Percentiles rank a stretch among this genome's conserved stretches.
phyloP scores from a whole-genome alignment of 1,140 invertebrate genomes.

The Zaprionus davidi region DNA sequence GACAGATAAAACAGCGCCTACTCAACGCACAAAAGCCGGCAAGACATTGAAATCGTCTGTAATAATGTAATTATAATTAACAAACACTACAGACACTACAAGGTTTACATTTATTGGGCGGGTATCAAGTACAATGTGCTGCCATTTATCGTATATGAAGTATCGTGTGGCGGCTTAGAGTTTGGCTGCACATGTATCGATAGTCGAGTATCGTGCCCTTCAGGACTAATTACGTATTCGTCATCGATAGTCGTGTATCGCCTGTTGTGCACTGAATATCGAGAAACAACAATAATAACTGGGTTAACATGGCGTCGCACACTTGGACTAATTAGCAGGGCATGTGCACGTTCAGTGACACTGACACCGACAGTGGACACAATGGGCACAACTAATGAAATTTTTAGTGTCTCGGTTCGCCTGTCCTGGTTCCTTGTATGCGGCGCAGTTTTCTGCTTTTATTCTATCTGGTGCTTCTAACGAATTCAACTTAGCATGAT shows the following conservation, averaged over 20 bases:
- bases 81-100: neutral
- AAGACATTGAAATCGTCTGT: neutral
- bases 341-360: conserved; percentile 20
- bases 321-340: conserved; percentile 70
- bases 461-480: conserved; percentile 28
- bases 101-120: neutral
- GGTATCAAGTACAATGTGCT: neutral
- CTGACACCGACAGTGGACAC: conserved; percentile 12
- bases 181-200: neutral
- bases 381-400: neutral
- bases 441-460: conserved; percentile 53
- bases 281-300: conserved; percentile 32
- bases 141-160: neutral
- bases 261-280: neutral
- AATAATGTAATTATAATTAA: neutral
- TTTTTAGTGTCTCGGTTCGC: conserved; percentile 15
- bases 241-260: neutral
- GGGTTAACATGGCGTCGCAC: conserved; percentile 52
- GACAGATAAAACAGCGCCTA: neutral
- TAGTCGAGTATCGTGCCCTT: neutral
- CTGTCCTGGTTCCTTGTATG: conserved; percentile 42
- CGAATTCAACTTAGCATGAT: conserved; percentile 50
- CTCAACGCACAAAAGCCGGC: neutral
- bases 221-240: neutral
- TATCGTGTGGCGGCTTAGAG: neutral